Evolutionary conservation across 1,140 invertebrate genomes (phyloP).

Genomic region (Archivesica marissinica): DNA sequence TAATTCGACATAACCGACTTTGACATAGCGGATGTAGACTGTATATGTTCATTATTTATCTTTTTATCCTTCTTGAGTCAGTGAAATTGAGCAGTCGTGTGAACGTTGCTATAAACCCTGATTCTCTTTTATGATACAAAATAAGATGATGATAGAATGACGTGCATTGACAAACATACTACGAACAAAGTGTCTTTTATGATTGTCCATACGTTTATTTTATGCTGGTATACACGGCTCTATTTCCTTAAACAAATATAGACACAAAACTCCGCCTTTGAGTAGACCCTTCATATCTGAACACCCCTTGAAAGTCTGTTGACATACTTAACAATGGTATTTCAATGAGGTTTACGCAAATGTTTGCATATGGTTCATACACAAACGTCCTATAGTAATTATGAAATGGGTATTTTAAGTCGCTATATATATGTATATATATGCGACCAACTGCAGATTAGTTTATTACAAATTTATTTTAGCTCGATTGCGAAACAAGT

Average conservation of each 20-base stretch:
- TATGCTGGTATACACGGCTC: slow-evolving; percentile 5
- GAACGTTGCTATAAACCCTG: too few species aligned
- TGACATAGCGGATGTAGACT: too few species aligned
- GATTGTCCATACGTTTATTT: not conserved
- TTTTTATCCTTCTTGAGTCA: too few species aligned
- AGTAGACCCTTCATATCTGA: slow-evolving; percentile 11
- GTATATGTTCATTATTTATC: too few species aligned
- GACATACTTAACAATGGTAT: slow-evolving; percentile 29
- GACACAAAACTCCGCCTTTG: slow-evolving; percentile 25
- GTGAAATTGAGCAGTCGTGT: too few species aligned
- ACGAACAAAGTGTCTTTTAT: slow-evolving; percentile 30
- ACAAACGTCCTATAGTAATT: not conserved
- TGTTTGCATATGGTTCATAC: slow-evolving; percentile 15
- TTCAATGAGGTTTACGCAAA: slow-evolving; percentile 19
- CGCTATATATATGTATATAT: too few species aligned
- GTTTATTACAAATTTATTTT: too few species aligned
- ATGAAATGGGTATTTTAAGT: too few species aligned
- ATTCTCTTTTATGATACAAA: too few species aligned
- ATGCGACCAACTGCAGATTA: too few species aligned
- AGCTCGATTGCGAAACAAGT: too few species aligned
- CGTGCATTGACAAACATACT: slow-evolving; percentile 6
- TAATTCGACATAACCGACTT: too few species aligned
- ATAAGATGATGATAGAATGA: slow-evolving; percentile 18
- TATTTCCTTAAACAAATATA: slow-evolving; percentile 30
- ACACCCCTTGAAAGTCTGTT: slow-evolving; percentile 29